Conservation (phyloP, 2,113 vertebrate genomes). For the Aix galericulata region DNA sequence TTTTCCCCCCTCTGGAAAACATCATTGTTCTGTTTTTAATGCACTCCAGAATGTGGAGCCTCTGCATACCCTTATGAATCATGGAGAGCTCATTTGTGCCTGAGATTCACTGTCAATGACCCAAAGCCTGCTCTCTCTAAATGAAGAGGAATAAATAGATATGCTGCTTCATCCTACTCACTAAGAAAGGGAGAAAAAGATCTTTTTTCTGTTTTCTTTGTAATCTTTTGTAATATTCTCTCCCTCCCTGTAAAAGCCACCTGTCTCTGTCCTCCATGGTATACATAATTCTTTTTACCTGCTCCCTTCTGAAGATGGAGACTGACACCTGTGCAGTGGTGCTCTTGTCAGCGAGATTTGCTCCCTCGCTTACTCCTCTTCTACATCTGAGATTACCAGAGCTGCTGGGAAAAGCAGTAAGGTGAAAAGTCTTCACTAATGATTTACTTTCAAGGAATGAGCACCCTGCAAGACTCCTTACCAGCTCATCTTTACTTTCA, state of each 20-base stretch:
- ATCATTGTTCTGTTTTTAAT: constrained; percentile 14
- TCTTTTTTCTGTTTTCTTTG: background rate
- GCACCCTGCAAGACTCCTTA: background rate
- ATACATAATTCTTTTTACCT: background rate
- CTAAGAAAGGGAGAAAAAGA: background rate
- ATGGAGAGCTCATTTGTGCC: constrained; percentile 25
- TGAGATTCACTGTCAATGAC: constrained; percentile 22
- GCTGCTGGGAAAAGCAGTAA: background rate
- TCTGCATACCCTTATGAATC: constrained; percentile 32
- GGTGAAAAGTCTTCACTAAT: constrained; percentile 25
- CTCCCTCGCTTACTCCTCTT: background rate
- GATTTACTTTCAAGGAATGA: constrained; percentile 8
- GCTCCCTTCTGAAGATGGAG: background rate
- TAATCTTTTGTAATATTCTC: background rate
- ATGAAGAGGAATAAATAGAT: constrained; percentile 47
- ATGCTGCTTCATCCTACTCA: constrained; percentile 6
- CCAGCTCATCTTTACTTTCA: background rate
- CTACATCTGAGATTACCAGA: background rate
- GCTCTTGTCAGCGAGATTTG: background rate
- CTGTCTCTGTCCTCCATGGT: background rate
- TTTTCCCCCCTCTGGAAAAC: background rate
- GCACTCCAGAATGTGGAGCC: constrained; percentile 1
- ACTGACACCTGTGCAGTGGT: background rate
- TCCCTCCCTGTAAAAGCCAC: background rate
- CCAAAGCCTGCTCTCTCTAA: constrained; percentile 3